These are phyloP conservation scores for Acanthis flammea DNA, from an alignment of 2,797 vertebrate genomes.

Conservation along the genomic window DNA sequence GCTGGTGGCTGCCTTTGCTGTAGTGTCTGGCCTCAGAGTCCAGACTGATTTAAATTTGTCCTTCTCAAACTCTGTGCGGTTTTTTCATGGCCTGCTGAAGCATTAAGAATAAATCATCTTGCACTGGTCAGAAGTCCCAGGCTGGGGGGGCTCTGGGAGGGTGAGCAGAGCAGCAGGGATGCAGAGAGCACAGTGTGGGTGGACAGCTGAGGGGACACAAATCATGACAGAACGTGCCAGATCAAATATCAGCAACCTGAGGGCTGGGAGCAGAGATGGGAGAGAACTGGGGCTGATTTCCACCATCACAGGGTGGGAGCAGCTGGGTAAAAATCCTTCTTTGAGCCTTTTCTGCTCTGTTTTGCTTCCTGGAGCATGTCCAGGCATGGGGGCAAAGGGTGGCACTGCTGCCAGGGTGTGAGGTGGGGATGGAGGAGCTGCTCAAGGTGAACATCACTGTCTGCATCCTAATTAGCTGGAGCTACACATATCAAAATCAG, in stretches of 20 bases:
- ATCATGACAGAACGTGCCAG: not conserved
- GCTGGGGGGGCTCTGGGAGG: not conserved
- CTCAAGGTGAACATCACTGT: conserved; percentile 7
- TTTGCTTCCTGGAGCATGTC: not conserved
- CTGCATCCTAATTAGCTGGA: conserved; percentile 36
- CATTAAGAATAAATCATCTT: not conserved
- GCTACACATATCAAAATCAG: not conserved
- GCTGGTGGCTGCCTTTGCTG: not conserved
- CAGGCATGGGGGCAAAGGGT: not conserved
- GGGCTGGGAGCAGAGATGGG: not conserved
- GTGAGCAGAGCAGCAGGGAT: not conserved
- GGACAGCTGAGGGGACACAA: not conserved
- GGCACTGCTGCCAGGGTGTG: not conserved
- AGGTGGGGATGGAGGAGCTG: not conserved
- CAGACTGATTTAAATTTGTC: not conserved
- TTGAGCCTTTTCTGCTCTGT: not conserved
- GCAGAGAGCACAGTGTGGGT: not conserved
- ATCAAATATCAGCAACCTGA: not conserved
- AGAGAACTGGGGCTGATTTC: not conserved
- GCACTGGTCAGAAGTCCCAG: not conserved
- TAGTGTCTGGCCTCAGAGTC: not conserved
- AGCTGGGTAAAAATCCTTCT: not conserved
- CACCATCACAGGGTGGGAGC: not conserved
- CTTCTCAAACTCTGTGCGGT: fast-evolving
- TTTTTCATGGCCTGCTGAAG: not conserved